Base-by-base conservation (phyloP, 2,888 invertebrate genomes). In the Strigamia maritima region DNA sequence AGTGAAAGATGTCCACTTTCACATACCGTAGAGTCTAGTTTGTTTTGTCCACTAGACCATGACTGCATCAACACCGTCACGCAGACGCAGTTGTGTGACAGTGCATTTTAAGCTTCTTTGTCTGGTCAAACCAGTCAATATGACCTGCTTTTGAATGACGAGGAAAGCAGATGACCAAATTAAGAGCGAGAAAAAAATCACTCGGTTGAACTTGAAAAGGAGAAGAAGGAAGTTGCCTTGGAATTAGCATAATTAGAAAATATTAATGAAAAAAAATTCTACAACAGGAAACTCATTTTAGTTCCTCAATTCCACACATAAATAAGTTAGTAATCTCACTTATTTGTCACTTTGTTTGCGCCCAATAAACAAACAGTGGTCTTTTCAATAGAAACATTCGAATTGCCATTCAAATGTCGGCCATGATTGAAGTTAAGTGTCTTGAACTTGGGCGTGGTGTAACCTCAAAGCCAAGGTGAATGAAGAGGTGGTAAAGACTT, bases 371-470 rank as follows among this genome's bases (percentile, higher is more conserved):
- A 44, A 44, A 44, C 2, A 44, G 16, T 14, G 44, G 16, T 44
- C 10, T 44, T 38, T 3, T 44, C 16, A 2, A 44, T 10, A 44
- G 16, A 44, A 44, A 16, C 44, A 44, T 44, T 44, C 6, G 12
- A 44, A 60, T 60, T 19, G 4, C 22, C 60, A 60, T 60, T 60
- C 60, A 24, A 6, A 19, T 60, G 60, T 60, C 60, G 60, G 60
- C 60, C 60, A 60, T 60, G 60, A 60, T 60, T 60, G 60, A 60
- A 60, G 60, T 60, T 60, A 60, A 60, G 60, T 60, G 60, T 60
- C 60, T 60, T 60, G 60, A 60, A 60, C 60, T 60, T 60, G 60
- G 60, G 60, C 60, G 60, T 60, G 60, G 60, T 60, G 19, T 60
- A 24, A 60, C 60, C 60, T 60, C 24, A 60, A 24, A 60, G 60